Base-by-base conservation (phyloP, 2,113 vertebrate species). In the Vulpes ferrilata region DNA sequence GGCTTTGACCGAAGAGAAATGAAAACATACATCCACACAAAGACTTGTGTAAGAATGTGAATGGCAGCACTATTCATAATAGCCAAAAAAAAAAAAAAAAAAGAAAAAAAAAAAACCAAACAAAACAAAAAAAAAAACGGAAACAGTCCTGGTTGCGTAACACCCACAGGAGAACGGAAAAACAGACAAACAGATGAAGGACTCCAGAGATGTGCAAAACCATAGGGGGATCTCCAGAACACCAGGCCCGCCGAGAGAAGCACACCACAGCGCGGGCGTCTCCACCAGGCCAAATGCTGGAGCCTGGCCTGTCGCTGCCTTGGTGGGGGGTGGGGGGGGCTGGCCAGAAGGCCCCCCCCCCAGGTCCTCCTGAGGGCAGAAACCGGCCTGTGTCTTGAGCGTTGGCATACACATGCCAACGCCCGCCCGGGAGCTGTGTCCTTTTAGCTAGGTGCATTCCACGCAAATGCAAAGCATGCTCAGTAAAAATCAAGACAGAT, bases 191-290 rank as follows among this genome's bases (percentile, higher is more conserved):
- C 38, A 30, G 69, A 76, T 19, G 59, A 89, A 55, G 78, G 71
- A 8, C 35, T 43, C 4, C 53, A 1, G 62, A 60, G 48, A n/a
- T 7, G 17, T 23, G 2, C 15, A 27, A 48, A 55, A 71, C 69
- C 30, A 5, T 2, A 5, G 30, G n/a, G 43, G 35, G 20, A 32
- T 27, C 7, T 7, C 48, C 1, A 7, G 51, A 35, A 59, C 88
- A 32, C 27, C 4, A 1, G 19, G 38, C 5, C 4, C 15, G 8
- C 11, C 9, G 78, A 71, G 22, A 48, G 59, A 43, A 8, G 53
- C 25, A 16, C 10, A 3, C 19, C 7, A 10, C 19, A 4, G 57
- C 30, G 4, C 1, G 25, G 20, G 2, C 35, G 35, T 11, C 32
- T 15, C 3, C 9, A 13, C 43, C 53, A 27, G 71, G 43, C 11